Percentiles rank a stretch among this genome's conserved stretches.
Evolutionary conservation across 1,140 invertebrate genomes (phyloP).

Genomic region (honey bee (Apis mellifera)): DNA sequence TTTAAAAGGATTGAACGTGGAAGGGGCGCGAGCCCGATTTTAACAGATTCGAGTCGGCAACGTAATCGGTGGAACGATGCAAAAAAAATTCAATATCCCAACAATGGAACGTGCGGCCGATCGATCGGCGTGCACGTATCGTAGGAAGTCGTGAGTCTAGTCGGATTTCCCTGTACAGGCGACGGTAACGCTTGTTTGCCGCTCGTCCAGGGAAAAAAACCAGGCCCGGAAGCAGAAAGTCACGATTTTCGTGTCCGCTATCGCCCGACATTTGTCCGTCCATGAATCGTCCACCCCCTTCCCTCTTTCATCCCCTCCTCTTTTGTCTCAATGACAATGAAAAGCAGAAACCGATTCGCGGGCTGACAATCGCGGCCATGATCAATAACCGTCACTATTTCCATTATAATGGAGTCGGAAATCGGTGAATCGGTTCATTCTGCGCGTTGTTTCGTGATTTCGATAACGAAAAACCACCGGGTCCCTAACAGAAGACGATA

Average conservation of each 20-base stretch:
- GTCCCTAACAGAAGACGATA: not conserved
- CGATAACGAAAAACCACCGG: not conserved
- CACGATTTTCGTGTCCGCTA: slow-evolving; percentile 57
- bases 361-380: slow-evolving; percentile 50
- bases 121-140: slow-evolving; percentile 43
- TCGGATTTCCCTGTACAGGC: slow-evolving; percentile 60
- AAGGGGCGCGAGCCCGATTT: slow-evolving; percentile 1
- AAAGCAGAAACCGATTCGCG: slow-evolving; percentile 56
- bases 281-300: slow-evolving; percentile 29
- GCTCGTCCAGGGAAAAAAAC: slow-evolving; percentile 53
- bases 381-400: slow-evolving; percentile 59
- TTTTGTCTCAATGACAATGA: slow-evolving; percentile 64
- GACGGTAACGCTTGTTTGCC: slow-evolving; percentile 57
- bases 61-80: slow-evolving; percentile 29
- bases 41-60: slow-evolving; percentile 10
- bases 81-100: slow-evolving; percentile 58
- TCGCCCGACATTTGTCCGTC: slow-evolving; percentile 58
- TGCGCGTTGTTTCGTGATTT: not conserved
- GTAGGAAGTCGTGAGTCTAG: slow-evolving; percentile 56
- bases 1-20: not conserved
- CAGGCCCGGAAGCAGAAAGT: slow-evolving; percentile 61
- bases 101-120: slow-evolving; percentile 48
- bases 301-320: not conserved
- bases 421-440: slow-evolving; percentile 9
- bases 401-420: slow-evolving; percentile 13